phyloP scores from a whole-genome alignment of 1,140 invertebrate genomes.

The Diachasmimorpha longicaudata region DNA sequence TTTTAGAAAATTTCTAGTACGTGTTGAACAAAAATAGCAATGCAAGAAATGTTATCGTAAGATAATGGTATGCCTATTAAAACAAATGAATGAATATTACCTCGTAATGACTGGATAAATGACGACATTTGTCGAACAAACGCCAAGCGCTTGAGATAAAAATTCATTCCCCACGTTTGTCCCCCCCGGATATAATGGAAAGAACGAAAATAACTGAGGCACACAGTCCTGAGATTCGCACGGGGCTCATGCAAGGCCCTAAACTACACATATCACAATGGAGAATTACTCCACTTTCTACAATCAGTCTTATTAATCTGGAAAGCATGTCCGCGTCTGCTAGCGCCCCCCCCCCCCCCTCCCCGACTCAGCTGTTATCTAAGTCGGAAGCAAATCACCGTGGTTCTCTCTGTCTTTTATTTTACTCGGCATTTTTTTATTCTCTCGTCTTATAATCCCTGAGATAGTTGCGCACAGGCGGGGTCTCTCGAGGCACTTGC shows the following conservation, averaged over 20 bases:
- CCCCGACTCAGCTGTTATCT: slow-evolving; percentile 38
- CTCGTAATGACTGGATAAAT: too few species aligned
- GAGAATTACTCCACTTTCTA: slow-evolving; percentile 43
- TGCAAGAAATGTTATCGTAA: too few species aligned
- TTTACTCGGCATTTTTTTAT: background rate
- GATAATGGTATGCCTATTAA: too few species aligned
- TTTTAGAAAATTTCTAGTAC: too few species aligned
- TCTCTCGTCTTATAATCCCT: background rate
- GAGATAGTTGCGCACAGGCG: background rate
- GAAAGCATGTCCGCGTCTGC: slow-evolving; percentile 36
- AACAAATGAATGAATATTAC: too few species aligned
- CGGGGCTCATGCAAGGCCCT: background rate
- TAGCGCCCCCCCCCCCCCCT: background rate
- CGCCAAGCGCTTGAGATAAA: too few species aligned
- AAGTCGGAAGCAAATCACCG: slow-evolving; percentile 43
- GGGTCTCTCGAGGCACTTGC: slow-evolving; percentile 18
- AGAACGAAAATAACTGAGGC: too few species aligned
- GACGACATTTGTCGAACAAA: too few species aligned
- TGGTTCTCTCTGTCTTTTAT: background rate
- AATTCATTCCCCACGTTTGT: too few species aligned
- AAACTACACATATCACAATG: slow-evolving; percentile 28
- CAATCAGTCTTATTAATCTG: slow-evolving; percentile 52
- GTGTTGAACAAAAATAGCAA: too few species aligned
- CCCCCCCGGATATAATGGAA: too few species aligned
- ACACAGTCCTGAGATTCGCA: background rate